These are phyloP conservation scores for Hydrotaea cyrtoneurina DNA, from an alignment of 2,888 invertebrate species.

Conservation along the genomic window DNA sequence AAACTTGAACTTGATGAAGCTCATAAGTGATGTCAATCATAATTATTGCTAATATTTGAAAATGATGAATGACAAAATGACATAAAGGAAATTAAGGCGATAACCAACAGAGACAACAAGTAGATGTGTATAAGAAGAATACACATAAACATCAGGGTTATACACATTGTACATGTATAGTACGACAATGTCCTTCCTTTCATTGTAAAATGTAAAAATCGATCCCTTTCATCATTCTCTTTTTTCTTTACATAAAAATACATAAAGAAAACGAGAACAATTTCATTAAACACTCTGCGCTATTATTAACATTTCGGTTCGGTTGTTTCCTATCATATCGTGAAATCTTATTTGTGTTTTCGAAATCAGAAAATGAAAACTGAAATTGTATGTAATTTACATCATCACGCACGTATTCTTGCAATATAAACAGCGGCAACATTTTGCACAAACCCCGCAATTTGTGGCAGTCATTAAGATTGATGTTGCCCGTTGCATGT, in stretches of 20 bases:
- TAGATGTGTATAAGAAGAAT: not conserved
- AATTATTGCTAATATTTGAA: slow-evolving; percentile 1
- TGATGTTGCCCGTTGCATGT: slow-evolving; percentile 31
- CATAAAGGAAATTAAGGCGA: not conserved
- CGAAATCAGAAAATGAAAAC: not conserved
- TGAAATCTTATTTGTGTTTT: not conserved
- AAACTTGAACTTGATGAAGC: not conserved
- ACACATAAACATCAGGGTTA: not conserved
- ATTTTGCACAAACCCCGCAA: slow-evolving; percentile 25
- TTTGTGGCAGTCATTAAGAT: slow-evolving; percentile 58
- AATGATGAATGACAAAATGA: not conserved
- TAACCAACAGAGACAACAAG: not conserved
- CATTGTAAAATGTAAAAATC: not conserved
- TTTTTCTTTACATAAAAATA: too few relatives aligned
- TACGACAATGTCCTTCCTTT: not conserved
- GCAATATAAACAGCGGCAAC: slow-evolving; percentile 47
- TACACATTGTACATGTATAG: not conserved
- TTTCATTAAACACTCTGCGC: too few relatives aligned
- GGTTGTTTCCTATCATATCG: not conserved
- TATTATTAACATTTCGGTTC: too few relatives aligned
- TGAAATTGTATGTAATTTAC: slow-evolving; percentile 43
- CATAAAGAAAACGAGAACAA: too few relatives aligned
- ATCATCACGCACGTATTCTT: slow-evolving; percentile 49
- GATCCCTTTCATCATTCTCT: not conserved
- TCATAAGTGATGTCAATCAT: not conserved